Percentiles rank a stretch among this genome's conserved stretches.
phyloP scores from a whole-genome alignment of 2,113 vertebrate species.

The Chionomys nivalis region DNA sequence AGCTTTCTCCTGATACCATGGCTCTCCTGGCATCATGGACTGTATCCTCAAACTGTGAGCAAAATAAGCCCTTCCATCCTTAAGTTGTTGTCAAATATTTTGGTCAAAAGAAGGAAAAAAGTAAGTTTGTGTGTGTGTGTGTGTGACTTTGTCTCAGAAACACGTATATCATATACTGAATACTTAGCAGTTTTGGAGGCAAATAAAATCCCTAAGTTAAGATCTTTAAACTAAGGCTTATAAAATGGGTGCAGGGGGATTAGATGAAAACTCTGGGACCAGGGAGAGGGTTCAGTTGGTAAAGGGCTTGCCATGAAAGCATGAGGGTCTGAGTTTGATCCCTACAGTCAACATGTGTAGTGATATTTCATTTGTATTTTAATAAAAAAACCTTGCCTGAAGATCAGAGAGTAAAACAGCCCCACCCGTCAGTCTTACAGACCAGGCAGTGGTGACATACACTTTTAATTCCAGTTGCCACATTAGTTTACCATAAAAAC shows the following conservation, averaged over 20 bases:
- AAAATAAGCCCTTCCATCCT: neutral
- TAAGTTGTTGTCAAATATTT: neutral
- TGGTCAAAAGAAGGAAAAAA: neutral
- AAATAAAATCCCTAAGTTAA: constrained; percentile 3
- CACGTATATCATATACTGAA: neutral
- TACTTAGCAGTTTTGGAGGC: neutral
- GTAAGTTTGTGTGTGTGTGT: neutral
- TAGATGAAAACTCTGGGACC: neutral
- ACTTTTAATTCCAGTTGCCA: no score
- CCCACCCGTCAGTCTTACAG: no score
- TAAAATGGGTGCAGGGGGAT: neutral
- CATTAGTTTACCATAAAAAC: no score
- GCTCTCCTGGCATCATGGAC: neutral
- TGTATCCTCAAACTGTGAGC: neutral
- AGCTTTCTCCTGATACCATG: neutral
- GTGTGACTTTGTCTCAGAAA: constrained; percentile 24
- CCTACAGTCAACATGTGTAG: no score
- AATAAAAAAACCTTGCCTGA: no score
- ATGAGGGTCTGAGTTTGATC: neutral
- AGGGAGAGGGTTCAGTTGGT: neutral
- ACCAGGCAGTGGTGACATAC: no score
- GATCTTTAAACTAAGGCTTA: neutral
- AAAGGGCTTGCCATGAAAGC: neutral
- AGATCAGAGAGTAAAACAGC: no score
- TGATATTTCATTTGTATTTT: no score